Evolutionary conservation across 1,140 invertebrate genomes (phyloP).

Genomic region (Theocolax elegans): DNA sequence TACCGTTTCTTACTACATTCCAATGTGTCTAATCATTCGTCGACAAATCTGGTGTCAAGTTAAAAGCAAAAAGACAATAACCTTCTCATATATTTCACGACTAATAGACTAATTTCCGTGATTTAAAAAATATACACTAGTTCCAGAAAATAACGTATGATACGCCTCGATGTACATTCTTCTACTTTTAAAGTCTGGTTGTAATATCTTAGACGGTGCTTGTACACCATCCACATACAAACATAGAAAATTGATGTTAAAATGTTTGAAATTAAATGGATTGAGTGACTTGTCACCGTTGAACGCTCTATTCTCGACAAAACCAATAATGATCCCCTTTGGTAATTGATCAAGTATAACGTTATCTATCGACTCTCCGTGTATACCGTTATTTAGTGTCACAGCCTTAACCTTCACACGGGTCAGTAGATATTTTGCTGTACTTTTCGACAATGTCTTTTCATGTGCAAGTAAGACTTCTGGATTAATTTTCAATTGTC

Average conservation of each 20-base stretch:
- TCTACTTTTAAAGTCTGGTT: conserved; percentile 39
- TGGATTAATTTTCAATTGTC: conserved; percentile 43
- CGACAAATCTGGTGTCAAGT: neutral
- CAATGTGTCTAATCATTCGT: neutral
- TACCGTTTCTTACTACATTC: conserved; percentile 34
- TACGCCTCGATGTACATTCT: neutral
- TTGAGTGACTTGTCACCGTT: conserved; percentile 56
- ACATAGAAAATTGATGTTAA: conserved; percentile 50
- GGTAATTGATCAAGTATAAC: conserved; percentile 57
- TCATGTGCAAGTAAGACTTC: conserved; percentile 35
- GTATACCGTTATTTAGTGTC: conserved; percentile 53
- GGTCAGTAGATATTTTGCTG: conserved; percentile 59
- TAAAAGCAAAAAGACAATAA: neutral
- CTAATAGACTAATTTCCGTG: neutral
- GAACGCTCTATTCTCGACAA: conserved; percentile 58
- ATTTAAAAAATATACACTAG: neutral
- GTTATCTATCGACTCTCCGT: conserved; percentile 56
- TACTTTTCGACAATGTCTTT: neutral
- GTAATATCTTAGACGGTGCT: conserved; percentile 44
- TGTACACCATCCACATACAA: conserved; percentile 56
- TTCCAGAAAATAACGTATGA: neutral
- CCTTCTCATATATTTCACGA: neutral
- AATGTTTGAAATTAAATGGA: conserved; percentile 60
- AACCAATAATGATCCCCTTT: conserved; percentile 58
- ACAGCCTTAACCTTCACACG: conserved; percentile 58